Conservation (phyloP, 2,888 invertebrate genomes). For the Hyposoter dolosus region DNA sequence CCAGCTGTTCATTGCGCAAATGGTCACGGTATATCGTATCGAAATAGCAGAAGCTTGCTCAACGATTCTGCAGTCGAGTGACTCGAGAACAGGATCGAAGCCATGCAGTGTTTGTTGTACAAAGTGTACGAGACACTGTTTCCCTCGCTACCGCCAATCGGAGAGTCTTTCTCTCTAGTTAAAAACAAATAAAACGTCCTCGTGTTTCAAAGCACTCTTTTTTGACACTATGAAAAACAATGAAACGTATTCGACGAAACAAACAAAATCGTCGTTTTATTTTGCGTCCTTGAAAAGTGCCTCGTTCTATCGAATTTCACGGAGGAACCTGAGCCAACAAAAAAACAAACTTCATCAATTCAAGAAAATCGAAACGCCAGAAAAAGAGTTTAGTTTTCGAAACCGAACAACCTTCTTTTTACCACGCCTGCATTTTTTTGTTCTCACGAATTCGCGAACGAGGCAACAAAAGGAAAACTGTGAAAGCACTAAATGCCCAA, state of each 20-base stretch:
- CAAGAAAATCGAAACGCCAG: not conserved
- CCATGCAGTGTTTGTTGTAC: conserved; percentile 37
- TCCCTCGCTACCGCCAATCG: not conserved
- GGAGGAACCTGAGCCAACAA: conserved; percentile 51
- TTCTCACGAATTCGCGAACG: conserved; percentile 58
- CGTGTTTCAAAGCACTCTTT: conserved; percentile 26
- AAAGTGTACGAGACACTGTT: conserved; percentile 36
- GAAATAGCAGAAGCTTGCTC: conserved; percentile 9
- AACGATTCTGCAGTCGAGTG: conserved; percentile 18
- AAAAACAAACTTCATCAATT: conserved; percentile 13
- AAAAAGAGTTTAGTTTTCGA: not conserved
- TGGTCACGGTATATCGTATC: conserved; percentile 16
- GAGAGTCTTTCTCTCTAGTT: conserved; percentile 5
- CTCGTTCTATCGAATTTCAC: conserved; percentile 52
- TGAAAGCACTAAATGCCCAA: not conserved
- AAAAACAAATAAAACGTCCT: conserved; percentile 7
- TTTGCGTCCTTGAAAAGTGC: not conserved
- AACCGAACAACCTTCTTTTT: not conserved
- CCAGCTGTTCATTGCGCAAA: conserved; percentile 14
- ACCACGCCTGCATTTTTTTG: conserved; percentile 30
- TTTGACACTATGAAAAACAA: conserved; percentile 16
- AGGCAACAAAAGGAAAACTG: not conserved
- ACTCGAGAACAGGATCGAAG: conserved; percentile 36
- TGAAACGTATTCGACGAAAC: conserved; percentile 13
- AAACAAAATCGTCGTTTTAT: conserved; percentile 12